Evolutionary conservation across 1,140 invertebrate species (phyloP).

Genomic region (Lethrus apterus): DNA sequence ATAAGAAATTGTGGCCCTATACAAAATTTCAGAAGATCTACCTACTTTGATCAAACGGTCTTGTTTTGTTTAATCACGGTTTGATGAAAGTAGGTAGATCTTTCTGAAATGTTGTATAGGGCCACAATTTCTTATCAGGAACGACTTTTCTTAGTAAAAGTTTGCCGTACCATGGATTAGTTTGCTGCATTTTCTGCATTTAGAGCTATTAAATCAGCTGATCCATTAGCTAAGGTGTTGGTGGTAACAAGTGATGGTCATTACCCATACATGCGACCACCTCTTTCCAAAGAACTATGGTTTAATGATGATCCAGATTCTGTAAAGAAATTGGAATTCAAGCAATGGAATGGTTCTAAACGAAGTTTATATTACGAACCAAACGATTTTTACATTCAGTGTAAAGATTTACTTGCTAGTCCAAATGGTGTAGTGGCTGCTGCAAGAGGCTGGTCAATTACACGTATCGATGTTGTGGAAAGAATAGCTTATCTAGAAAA

Average conservation of each 20-base stretch:
- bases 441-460: slow-evolving; percentile 65
- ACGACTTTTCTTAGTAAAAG: too few species aligned
- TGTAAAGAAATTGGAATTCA: slow-evolving; percentile 52
- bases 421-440: slow-evolving; percentile 77
- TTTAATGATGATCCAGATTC: slow-evolving; percentile 53
- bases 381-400: slow-evolving; percentile 64
- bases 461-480: slow-evolving; percentile 62
- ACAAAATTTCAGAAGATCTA: too few species aligned
- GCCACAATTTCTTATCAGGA: too few species aligned
- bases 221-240: slow-evolving; percentile 74
- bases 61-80: too few species aligned
- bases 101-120: too few species aligned
- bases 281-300: slow-evolving; percentile 84
- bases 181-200: slow-evolving; percentile 81
- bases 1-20: too few species aligned
- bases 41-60: too few species aligned
- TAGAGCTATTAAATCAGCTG: slow-evolving; percentile 74
- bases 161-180: too few species aligned
- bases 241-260: slow-evolving; percentile 69
- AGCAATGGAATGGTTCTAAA: slow-evolving; percentile 83
- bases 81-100: too few species aligned
- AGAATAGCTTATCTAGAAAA: slow-evolving; percentile 65
- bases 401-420: slow-evolving; percentile 44
- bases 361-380: slow-evolving; percentile 81
- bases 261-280: slow-evolving; percentile 86